Conservation (phyloP, 2,888 invertebrate species). For the Leptopilina myrica region DNA sequence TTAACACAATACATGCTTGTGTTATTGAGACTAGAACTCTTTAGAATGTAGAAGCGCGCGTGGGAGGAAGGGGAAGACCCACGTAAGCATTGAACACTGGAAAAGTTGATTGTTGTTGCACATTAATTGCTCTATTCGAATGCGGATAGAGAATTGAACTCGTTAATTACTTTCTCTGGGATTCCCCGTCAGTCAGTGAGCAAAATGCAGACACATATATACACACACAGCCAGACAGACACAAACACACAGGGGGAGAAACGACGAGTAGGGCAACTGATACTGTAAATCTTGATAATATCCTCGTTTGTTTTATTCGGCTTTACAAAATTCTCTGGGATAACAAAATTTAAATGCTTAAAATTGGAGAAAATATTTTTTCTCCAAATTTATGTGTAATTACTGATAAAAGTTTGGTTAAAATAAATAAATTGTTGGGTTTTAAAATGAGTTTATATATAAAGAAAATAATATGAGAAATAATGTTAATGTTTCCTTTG, state of each 20-base stretch:
- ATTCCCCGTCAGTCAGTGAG: slow-evolving; percentile 46
- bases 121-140: slow-evolving; percentile 51
- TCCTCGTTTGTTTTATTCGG: slow-evolving; percentile 33
- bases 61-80: slow-evolving; percentile 36
- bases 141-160: slow-evolving; percentile 48
- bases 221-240: no score
- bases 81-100: slow-evolving; percentile 34
- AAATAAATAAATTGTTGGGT: background rate
- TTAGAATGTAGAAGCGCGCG: slow-evolving; percentile 39
- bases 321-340: slow-evolving; percentile 24
- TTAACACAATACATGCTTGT: slow-evolving; percentile 17
- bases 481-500: no score
- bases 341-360: slow-evolving; percentile 25
- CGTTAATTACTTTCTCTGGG: slow-evolving; percentile 47
- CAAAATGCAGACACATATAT: background rate
- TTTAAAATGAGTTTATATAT: background rate
- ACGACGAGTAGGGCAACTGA: slow-evolving; percentile 35
- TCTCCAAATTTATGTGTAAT: background rate
- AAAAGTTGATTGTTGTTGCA: slow-evolving; percentile 43
- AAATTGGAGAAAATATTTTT: background rate
- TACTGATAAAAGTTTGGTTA: background rate
- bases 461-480: no score
- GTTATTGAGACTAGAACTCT: slow-evolving; percentile 4
- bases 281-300: slow-evolving; percentile 44
- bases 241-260: slow-evolving; percentile 13